Percentiles rank a stretch among this genome's conserved stretches.
phyloP scores from a whole-genome alignment of 2,113 vertebrate species.

The Pseudorhombus dupliciocellatus region DNA sequence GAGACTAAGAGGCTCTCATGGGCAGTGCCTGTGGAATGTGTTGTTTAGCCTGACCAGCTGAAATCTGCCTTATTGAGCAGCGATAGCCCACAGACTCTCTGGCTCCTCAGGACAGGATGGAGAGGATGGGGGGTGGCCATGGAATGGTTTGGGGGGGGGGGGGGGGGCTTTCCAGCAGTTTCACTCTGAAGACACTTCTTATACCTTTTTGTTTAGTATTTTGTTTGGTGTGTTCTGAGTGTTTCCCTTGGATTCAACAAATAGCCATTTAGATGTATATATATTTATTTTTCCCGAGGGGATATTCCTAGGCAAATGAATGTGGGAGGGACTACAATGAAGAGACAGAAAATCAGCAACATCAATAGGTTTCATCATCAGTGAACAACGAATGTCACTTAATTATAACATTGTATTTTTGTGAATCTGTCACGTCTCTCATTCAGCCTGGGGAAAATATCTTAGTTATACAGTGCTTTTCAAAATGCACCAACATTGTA shows the following conservation, averaged over 20 bases:
- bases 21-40: constrained; percentile 72
- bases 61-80: constrained; percentile 80
- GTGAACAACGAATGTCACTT: neutral
- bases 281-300: too few species aligned
- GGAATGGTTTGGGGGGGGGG: neutral
- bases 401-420: too few species aligned
- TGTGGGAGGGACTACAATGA: too few species aligned
- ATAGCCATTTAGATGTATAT: neutral
- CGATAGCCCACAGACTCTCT: constrained; percentile 90
- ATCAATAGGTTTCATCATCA: neutral
- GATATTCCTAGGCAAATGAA: too few species aligned
- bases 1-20: constrained; percentile 54
- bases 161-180: constrained; percentile 45
- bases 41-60: constrained; percentile 76
- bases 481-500: too few species aligned
- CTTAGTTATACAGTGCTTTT: too few species aligned
- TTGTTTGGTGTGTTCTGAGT: neutral
- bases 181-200: constrained; percentile 1
- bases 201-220: neutral
- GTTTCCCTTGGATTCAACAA: neutral
- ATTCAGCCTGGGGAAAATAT: too few species aligned
- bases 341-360: neutral
- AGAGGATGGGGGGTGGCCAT: constrained; percentile 1
- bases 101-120: constrained; percentile 85
- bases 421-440: too few species aligned